Evolutionary conservation across 2,888 invertebrate species (phyloP).

Genomic region (Sipha maydis): DNA sequence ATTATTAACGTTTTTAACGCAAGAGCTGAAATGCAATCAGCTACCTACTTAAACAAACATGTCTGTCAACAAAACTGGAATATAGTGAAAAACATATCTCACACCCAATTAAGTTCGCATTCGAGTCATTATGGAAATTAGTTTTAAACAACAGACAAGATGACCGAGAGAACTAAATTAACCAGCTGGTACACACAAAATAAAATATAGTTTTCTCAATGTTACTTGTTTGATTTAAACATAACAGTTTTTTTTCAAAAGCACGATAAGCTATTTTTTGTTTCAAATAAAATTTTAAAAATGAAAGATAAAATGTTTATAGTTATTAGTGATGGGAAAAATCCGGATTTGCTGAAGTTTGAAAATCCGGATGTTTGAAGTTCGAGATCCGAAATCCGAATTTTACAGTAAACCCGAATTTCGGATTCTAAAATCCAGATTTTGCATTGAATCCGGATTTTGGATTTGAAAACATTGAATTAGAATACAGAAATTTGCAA

Average conservation of each 20-base stretch:
- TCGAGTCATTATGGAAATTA: slow-evolving; percentile 30
- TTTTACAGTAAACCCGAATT: too few relatives aligned
- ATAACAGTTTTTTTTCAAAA: neutral
- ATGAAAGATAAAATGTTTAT: too few relatives aligned
- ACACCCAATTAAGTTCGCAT: slow-evolving; percentile 18
- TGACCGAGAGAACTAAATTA: slow-evolving; percentile 27
- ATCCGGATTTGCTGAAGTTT: too few relatives aligned
- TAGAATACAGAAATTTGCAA: too few relatives aligned
- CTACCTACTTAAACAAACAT: slow-evolving; percentile 1
- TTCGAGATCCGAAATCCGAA: too few relatives aligned
- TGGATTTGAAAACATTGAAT: too few relatives aligned
- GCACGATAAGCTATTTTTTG: too few relatives aligned
- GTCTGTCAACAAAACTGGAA: neutral
- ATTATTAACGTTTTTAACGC: neutral
- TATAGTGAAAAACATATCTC: slow-evolving; percentile 13
- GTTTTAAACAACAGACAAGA: slow-evolving; percentile 34
- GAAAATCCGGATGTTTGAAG: too few relatives aligned
- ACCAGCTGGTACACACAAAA: neutral
- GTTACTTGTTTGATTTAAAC: neutral
- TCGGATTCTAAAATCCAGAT: too few relatives aligned
- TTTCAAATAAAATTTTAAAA: too few relatives aligned
- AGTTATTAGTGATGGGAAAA: too few relatives aligned
- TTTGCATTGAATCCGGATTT: too few relatives aligned
- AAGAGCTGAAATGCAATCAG: neutral
- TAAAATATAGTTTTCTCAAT: neutral